Conservation (phyloP, 1,140 invertebrate species). For the Meloidogyne hapla region DNA sequence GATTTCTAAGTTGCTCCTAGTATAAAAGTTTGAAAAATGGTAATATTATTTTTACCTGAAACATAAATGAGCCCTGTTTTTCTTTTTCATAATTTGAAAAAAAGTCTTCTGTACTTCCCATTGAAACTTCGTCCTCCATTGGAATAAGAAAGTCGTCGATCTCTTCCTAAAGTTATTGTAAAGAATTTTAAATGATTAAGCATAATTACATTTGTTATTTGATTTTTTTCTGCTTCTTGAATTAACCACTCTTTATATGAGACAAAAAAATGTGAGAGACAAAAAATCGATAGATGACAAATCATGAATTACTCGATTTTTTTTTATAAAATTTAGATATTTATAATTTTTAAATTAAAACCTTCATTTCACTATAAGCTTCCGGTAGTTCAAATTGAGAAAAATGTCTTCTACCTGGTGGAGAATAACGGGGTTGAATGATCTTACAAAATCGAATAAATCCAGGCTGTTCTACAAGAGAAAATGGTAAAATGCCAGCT, state of each 20-base stretch:
- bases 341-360: neutral
- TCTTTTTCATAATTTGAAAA: no score
- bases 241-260: slow-evolving; percentile 10
- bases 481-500: neutral
- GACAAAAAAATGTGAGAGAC: neutral
- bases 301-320: neutral
- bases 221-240: neutral
- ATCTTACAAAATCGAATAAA: neutral
- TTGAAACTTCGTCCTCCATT: no score
- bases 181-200: no score
- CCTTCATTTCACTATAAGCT: neutral
- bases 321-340: neutral
- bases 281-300: neutral
- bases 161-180: no score
- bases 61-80: no score
- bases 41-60: no score
- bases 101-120: no score
- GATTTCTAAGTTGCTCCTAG: no score
- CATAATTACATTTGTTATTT: neutral
- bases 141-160: no score
- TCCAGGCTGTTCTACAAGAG: neutral
- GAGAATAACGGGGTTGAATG: neutral
- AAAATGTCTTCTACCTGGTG: neutral
- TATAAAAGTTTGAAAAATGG: no score
- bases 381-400: neutral